Conservation (phyloP, 2,113 vertebrate species). For the Seriola dumerili region DNA sequence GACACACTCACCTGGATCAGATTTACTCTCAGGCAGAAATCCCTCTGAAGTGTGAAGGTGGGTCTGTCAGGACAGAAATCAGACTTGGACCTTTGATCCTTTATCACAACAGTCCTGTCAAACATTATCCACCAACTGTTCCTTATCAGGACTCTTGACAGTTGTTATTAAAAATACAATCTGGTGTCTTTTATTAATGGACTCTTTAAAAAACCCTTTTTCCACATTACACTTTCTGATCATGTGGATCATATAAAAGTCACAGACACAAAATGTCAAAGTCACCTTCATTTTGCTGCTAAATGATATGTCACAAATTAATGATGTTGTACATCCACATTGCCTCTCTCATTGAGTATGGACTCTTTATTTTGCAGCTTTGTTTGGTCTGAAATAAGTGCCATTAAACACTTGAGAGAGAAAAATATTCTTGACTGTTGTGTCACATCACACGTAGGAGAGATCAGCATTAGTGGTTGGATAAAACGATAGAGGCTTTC, state of each 20-base stretch:
- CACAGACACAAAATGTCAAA: too few relatives aligned
- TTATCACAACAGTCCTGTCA: slow-evolving; percentile 66
- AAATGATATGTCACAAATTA: slow-evolving; percentile 10
- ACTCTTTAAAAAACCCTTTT: neutral
- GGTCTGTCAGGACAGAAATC: slow-evolving; percentile 26
- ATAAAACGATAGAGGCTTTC: neutral
- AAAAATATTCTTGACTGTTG: neutral
- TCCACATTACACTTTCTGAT: neutral
- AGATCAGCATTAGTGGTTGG: neutral
- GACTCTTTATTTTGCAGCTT: neutral
- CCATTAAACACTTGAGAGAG: neutral
- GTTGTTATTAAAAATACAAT: slow-evolving; percentile 17
- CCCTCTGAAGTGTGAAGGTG: slow-evolving; percentile 29
- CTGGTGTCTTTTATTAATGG: neutral
- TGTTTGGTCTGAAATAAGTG: neutral
- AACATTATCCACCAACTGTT: slow-evolving; percentile 78
- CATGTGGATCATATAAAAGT: slow-evolving; percentile 2
- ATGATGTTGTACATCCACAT: neutral
- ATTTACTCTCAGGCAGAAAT: slow-evolving; percentile 31
- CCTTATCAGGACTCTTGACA: slow-evolving; percentile 26
- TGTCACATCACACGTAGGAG: neutral
- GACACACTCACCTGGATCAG: slow-evolving; percentile 59
- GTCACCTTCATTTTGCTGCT: neutral
- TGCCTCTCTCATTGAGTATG: too few relatives aligned
- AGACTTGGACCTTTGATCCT: slow-evolving; percentile 78